Percentiles rank a stretch among this genome's conserved stretches.
Evolutionary conservation across 2,113 vertebrate genomes (phyloP).

Genomic region (Nycticebus coucang): DNA sequence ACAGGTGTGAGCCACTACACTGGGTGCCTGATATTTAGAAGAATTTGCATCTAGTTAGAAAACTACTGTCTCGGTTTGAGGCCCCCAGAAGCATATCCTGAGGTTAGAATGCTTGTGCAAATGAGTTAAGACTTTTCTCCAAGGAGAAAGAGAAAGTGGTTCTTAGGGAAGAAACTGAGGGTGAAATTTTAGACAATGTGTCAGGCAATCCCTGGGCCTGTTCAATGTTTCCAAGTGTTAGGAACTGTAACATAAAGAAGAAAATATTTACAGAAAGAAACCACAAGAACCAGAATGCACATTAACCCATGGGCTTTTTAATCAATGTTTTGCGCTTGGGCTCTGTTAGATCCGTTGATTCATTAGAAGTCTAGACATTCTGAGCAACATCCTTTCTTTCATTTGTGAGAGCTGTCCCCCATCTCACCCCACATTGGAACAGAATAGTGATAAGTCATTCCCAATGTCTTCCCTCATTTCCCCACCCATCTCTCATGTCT

Average conservation of each 20-base stretch:
- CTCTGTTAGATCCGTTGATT: background rate
- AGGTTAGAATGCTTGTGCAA: background rate
- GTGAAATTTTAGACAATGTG: background rate
- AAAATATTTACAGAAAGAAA: background rate
- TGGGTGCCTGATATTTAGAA: background rate
- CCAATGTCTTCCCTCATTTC: background rate
- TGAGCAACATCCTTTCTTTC: accelerated
- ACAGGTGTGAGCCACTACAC: too few relatives aligned
- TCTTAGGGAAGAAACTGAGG: background rate
- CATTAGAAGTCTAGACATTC: background rate
- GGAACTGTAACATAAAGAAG: background rate
- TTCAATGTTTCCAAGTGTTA: background rate
- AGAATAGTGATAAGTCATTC: background rate
- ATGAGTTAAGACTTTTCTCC: background rate
- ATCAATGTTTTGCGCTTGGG: background rate
- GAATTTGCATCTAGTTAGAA: background rate
- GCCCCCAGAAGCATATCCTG: background rate
- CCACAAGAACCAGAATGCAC: background rate
- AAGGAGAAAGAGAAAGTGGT: background rate
- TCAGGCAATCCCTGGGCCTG: background rate
- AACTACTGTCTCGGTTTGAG: background rate
- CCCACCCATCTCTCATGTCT: background rate
- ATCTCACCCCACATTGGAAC: too few relatives aligned
- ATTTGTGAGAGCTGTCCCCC: too few relatives aligned
- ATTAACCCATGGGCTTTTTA: background rate